Evolutionary conservation across 2,888 invertebrate species (phyloP).

Genomic region (Tipula lateralis): DNA sequence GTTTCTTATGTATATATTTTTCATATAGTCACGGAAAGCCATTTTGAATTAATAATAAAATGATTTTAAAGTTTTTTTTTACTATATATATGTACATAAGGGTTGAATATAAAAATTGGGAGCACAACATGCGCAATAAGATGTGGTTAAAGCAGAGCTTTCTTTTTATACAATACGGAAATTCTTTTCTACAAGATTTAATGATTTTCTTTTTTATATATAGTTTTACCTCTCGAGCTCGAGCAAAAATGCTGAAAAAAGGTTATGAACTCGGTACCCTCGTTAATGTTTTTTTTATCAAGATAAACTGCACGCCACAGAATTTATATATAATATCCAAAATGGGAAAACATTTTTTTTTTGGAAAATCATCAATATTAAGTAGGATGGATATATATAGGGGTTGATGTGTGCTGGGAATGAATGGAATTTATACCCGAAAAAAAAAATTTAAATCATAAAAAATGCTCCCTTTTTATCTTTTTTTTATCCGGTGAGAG

Average conservation of each 20-base stretch:
- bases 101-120: neutral
- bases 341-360: neutral
- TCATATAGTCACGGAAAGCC: neutral
- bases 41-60: neutral
- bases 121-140: neutral
- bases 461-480: conserved; percentile 24
- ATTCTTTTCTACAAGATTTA: neutral
- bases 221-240: neutral
- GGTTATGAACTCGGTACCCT: conserved; percentile 11
- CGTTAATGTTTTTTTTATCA: conserved; percentile 11
- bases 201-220: neutral
- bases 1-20: neutral
- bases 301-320: neutral
- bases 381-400: conserved; percentile 6
- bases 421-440: conserved; percentile 20
- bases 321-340: neutral
- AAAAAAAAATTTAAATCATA: conserved; percentile 6
- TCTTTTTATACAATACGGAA: neutral
- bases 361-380: conserved; percentile 24
- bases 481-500: conserved; percentile 4
- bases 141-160: neutral
- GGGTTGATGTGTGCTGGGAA: neutral
- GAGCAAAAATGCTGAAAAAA: neutral
- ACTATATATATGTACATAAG: neutral
- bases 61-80: neutral